Percentiles rank a stretch among this genome's conserved stretches.
Conservation (phyloP, 1,140 invertebrate genomes). For the Parasteatoda tepidariorum region DNA sequence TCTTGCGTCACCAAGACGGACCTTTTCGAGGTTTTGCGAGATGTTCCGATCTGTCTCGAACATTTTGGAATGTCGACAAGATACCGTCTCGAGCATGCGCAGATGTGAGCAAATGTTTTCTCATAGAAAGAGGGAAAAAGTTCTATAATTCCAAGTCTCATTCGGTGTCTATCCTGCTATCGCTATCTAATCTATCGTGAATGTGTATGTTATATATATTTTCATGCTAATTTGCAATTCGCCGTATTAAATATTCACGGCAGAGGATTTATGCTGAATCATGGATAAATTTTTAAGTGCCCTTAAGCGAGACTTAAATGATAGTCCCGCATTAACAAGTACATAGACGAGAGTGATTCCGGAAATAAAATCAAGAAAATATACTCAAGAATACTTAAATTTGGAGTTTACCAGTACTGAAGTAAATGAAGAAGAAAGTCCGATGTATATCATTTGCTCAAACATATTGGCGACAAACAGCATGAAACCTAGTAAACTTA, state of each 20-base stretch:
- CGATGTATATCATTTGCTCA: background rate
- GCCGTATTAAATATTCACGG: background rate
- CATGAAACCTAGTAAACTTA: background rate
- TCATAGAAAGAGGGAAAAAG: background rate
- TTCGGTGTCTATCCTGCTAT: background rate
- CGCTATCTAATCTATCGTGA: background rate
- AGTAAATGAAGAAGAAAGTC: background rate
- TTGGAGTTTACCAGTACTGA: background rate
- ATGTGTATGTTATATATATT: background rate
- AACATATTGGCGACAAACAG: background rate
- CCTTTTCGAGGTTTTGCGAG: background rate
- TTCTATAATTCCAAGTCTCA: background rate
- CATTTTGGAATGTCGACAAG: background rate
- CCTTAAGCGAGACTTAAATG: background rate
- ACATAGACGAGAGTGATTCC: background rate
- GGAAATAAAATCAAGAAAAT: constrained; percentile 5
- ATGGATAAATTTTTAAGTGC: background rate
- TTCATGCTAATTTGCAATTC: background rate
- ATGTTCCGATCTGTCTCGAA: background rate
- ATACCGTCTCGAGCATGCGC: background rate
- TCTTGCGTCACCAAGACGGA: background rate
- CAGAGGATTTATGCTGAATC: background rate
- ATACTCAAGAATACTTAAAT: background rate
- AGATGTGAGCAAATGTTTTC: constrained; percentile 4
- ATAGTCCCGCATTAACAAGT: background rate